These are phyloP conservation scores for Diaphora mendica DNA, from an alignment of 2,888 invertebrate species.

Conservation along the genomic window DNA sequence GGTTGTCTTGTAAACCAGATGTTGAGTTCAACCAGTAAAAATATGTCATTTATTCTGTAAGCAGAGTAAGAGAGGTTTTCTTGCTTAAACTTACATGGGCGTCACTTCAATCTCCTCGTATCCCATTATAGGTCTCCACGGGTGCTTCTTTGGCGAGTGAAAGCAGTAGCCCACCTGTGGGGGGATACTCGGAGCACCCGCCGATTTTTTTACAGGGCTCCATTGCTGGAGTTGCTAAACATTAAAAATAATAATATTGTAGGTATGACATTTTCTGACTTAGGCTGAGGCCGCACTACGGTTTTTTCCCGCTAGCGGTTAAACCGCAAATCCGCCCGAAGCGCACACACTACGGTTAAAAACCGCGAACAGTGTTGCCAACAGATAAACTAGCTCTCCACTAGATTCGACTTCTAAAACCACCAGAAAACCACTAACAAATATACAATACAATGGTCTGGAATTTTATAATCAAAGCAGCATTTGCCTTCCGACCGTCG, in stretches of 20 bases:
- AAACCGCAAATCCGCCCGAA: no score
- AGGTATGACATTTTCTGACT: background rate
- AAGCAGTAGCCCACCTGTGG: conserved; percentile 89
- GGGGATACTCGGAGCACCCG: conserved; percentile 87
- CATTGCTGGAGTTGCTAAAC: conserved; percentile 92
- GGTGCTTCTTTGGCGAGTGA: conserved; percentile 91
- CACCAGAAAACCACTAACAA: no score
- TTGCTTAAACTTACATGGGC: conserved; percentile 85
- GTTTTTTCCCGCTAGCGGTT: no score
- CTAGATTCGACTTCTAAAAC: no score
- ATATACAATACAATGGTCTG: no score
- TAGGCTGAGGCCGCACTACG: no score
- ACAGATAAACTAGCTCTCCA: no score
- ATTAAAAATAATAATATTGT: conserved; percentile 20
- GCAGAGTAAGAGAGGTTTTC: background rate
- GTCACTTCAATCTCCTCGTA: conserved; percentile 92
- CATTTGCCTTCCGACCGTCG: no score
- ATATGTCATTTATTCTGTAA: background rate
- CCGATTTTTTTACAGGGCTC: conserved; percentile 89
- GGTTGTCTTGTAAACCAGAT: no score
- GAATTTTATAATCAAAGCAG: no score
- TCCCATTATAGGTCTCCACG: conserved; percentile 92
- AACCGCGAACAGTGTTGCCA: no score
- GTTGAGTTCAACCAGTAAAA: background rate
- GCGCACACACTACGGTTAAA: no score